A percentile compares a stretch with the other conserved stretches of the same genome.
phyloP scores from a whole-genome alignment of 2,113 vertebrate genomes.

The Baryphthengus martii region DNA sequence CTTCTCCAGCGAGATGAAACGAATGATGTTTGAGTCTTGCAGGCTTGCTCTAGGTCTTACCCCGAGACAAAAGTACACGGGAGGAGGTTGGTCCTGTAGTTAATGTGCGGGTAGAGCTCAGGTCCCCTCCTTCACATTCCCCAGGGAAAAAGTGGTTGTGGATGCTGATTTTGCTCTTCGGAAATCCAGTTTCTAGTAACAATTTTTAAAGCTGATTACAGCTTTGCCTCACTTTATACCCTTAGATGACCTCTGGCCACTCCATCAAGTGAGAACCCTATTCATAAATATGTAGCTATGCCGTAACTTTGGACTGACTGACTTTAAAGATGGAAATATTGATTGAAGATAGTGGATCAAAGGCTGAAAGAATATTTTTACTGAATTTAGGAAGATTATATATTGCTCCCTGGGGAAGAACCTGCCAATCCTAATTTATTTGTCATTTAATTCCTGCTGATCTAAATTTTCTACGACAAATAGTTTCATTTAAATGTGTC shows the following conservation, averaged over 20 bases:
- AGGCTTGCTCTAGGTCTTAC: not conserved
- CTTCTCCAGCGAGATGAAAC: not conserved
- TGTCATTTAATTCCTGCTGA: constrained; percentile 64
- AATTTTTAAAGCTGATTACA: not conserved
- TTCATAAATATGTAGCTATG: not conserved
- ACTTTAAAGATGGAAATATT: constrained; percentile 32
- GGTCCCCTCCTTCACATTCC: not conserved
- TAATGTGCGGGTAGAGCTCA: not conserved
- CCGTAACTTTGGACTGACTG: not conserved
- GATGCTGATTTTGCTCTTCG: not conserved
- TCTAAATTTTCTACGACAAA: constrained; percentile 71
- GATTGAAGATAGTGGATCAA: constrained; percentile 38
- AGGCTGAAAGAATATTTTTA: constrained; percentile 39
- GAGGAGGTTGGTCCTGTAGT: not conserved
- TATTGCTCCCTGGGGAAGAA: constrained; percentile 22
- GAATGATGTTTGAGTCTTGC: not conserved
- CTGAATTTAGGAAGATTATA: constrained; percentile 54
- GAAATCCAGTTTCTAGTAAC: not conserved
- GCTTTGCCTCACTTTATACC: not conserved
- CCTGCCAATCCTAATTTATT: constrained; percentile 63
- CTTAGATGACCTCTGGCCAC: not conserved
- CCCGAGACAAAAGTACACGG: not conserved
- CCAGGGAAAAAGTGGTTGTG: not conserved
- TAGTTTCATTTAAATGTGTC: constrained; percentile 64
- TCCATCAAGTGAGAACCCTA: not conserved